Evolutionary conservation across 2,113 vertebrate genomes (phyloP), one percentile per base, ranked within the genome.

Genomic region (Catagonus wagneri): DNA sequence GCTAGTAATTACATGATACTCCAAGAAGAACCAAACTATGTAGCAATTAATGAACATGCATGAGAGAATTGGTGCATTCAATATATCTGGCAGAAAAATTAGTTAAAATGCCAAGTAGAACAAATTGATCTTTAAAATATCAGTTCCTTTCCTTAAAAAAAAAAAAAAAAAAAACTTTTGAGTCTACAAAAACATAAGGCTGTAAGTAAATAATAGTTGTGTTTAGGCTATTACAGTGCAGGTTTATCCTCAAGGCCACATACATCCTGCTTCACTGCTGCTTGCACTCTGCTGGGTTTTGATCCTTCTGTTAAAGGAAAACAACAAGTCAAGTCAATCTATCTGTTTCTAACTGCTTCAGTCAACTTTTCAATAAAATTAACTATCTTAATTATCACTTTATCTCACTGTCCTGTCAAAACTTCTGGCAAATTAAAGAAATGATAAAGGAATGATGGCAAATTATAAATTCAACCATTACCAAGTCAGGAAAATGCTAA

Each of bases 111-210:
- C 98, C 99, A 99, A 98, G 98, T 98, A 99, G 98, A 99, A 98
- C 96, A 99, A 99, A 99, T 97, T 98, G 98, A 98, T 99, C 98
- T 98, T 98, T 98, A 98, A 96, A 98, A 97, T 98, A 98, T 98
- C 98, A 54, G 98, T 98, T 99, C 85, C 96, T 96, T 95, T 97
- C 94, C 58, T 98, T 98, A 98, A 98, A 99, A 99, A 99, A 99
- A 99, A 98, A 99, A 98, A 98, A 25, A 99, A 99, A 98, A 44
- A 44, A 98, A 25, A 54, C 72, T 5, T 97, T 98, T 99, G 98
- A 98, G 98, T 99, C 99, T 99, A 99, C 99, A 99, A 99, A 98
- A 99, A 99, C 99, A 99, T 99, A 99, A 99, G 99, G 99, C 99
- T 99, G 98, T 99, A 99, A 99, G 99, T 99, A 99, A 99, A 99